Conservation (phyloP, 2,797 vertebrate species). For the Basileuterus tristriatus region DNA sequence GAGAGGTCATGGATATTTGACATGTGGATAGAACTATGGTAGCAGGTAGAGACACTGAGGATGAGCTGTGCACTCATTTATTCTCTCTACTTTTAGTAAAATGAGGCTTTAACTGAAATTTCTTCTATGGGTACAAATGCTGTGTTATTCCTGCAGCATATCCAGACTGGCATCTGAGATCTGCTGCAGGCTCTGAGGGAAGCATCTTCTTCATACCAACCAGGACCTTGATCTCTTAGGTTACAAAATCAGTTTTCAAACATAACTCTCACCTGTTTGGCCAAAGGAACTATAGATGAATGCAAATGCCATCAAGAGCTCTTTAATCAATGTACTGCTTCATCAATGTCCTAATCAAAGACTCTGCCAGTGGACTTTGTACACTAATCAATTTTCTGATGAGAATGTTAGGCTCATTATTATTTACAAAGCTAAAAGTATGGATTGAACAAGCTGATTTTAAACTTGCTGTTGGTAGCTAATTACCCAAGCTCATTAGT, state of each 20-base stretch:
- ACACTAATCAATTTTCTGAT: background rate
- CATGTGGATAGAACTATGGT: background rate
- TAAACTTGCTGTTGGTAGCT: background rate
- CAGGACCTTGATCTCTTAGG: background rate
- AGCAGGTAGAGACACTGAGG: background rate
- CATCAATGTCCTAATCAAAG: background rate
- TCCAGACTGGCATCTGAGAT: background rate
- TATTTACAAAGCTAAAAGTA: background rate
- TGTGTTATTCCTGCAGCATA: background rate
- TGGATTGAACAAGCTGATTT: background rate
- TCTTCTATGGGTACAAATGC: background rate
- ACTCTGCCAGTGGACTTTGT: background rate
- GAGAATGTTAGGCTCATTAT: background rate
- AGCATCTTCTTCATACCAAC: background rate
- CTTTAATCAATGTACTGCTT: background rate
- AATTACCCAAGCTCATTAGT: background rate
- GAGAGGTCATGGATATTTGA: background rate
- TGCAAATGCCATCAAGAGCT: background rate
- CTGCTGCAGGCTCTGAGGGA: background rate
- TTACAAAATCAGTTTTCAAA: background rate
- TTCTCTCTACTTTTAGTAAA: background rate
- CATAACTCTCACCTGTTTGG: background rate
- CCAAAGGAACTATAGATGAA: accelerated
- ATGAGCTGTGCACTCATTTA: background rate
- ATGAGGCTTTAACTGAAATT: background rate